Conservation (phyloP, 2,888 invertebrate genomes). For the Carabus problematicus region DNA sequence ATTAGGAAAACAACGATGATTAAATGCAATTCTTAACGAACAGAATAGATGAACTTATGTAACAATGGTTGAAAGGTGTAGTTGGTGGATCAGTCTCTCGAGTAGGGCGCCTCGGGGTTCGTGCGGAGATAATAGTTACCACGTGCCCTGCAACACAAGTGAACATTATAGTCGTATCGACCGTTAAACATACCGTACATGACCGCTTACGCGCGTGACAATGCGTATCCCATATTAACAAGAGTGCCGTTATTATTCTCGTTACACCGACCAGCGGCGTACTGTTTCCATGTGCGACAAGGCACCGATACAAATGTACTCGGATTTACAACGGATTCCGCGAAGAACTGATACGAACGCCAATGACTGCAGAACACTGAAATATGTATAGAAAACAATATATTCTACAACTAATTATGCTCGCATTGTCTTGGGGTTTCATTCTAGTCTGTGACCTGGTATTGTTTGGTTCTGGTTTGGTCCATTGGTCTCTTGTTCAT, state of each 20-base stretch:
- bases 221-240: constrained; percentile 63
- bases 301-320: constrained; percentile 60
- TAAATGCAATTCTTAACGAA: too few species aligned
- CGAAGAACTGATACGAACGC: constrained; percentile 68
- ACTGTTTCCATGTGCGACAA: constrained; percentile 63
- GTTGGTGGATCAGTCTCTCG: constrained; percentile 42
- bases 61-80: background rate
- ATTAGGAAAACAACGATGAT: too few species aligned
- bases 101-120: constrained; percentile 62
- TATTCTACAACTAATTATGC: too few species aligned
- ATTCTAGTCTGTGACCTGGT: too few species aligned
- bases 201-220: constrained; percentile 59
- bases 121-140: constrained; percentile 65
- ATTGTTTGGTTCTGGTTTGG: too few species aligned
- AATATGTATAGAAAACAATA: constrained; percentile 42
- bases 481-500: too few species aligned
- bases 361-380: constrained; percentile 72
- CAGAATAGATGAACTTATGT: too few species aligned
- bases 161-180: constrained; percentile 14
- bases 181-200: background rate
- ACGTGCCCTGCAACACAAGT: constrained; percentile 62
- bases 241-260: constrained; percentile 46
- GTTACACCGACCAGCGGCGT: constrained; percentile 59
- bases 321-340: constrained; percentile 65
- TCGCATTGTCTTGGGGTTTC: too few species aligned